Percentiles rank a stretch among this genome's conserved stretches.
Evolutionary conservation across 2,797 vertebrate species (phyloP).

Genomic region (Myotis myotis): DNA sequence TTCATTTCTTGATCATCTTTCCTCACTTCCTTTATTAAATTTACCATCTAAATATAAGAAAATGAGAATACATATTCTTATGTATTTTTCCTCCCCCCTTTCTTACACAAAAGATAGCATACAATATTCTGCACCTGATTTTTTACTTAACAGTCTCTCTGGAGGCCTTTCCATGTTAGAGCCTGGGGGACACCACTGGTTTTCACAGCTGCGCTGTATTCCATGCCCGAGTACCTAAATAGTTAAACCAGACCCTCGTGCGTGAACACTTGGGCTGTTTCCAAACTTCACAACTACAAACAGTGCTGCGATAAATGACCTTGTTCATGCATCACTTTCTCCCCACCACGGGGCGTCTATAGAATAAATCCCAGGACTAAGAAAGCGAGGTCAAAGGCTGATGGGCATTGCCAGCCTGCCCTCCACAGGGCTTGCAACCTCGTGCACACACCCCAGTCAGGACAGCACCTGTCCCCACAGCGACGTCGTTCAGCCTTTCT

Average conservation of each 20-base stretch:
- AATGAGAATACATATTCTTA: neutral
- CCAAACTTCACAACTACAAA: neutral
- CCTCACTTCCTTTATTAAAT: neutral
- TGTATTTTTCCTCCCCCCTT: neutral
- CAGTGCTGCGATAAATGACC: neutral
- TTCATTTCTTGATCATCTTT: neutral
- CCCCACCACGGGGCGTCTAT: too few species aligned
- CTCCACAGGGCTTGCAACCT: neutral
- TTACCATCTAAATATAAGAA: neutral
- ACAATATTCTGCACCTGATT: neutral
- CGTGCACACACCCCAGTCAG: neutral
- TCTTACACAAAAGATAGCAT: neutral
- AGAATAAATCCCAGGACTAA: neutral
- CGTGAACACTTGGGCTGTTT: neutral
- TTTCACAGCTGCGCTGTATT: neutral
- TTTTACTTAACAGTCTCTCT: neutral
- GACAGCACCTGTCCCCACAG: neutral
- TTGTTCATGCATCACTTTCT: neutral
- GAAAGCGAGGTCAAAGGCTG: neutral
- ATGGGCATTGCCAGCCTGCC: neutral
- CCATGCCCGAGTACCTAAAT: neutral
- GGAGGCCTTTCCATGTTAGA: neutral
- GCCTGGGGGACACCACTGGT: neutral
- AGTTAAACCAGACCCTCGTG: neutral
- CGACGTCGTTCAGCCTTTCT: neutral